These are phyloP conservation scores for Drosophila neocordata DNA, from an alignment of 1,140 invertebrate genomes.

Conservation along the genomic window DNA sequence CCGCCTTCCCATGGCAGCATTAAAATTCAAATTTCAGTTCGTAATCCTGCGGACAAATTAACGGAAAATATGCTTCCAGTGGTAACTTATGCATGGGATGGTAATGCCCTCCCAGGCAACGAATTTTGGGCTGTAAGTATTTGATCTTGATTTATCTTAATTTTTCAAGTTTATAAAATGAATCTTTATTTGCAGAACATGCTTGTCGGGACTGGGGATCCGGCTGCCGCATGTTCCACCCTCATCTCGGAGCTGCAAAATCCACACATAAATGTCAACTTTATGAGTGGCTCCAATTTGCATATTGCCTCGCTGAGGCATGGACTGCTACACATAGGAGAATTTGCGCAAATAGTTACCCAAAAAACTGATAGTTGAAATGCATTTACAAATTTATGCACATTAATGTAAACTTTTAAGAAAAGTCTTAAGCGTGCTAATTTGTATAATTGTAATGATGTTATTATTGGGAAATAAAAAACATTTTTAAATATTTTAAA, in stretches of 20 bases:
- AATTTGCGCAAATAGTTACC: constrained; percentile 73
- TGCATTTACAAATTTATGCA: not conserved
- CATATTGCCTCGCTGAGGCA: constrained; percentile 83
- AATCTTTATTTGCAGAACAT: not conserved
- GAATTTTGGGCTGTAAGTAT: constrained; percentile 84
- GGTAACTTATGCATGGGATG: constrained; percentile 88
- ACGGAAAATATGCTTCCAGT: constrained; percentile 80
- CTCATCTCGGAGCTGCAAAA: constrained; percentile 86
- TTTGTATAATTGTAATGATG: no score
- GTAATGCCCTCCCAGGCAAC: constrained; percentile 87
- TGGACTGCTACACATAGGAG: constrained; percentile 84
- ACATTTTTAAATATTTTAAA: no score
- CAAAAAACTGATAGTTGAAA: not conserved
- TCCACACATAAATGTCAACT: constrained; percentile 83
- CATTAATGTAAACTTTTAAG: no score
- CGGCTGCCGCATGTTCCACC: constrained; percentile 86
- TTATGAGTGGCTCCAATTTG: constrained; percentile 83
- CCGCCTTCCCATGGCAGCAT: constrained; percentile 57
- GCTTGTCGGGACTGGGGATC: constrained; percentile 83
- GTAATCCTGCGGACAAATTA: constrained; percentile 72
- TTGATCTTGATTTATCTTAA: not conserved
- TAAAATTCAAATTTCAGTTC: constrained; percentile 33
- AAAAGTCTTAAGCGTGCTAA: no score
- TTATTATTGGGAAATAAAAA: no score
- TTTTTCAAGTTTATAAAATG: not conserved